Evolutionary conservation across 2,113 vertebrate species (phyloP).

Genomic region (Anolis carolinensis): DNA sequence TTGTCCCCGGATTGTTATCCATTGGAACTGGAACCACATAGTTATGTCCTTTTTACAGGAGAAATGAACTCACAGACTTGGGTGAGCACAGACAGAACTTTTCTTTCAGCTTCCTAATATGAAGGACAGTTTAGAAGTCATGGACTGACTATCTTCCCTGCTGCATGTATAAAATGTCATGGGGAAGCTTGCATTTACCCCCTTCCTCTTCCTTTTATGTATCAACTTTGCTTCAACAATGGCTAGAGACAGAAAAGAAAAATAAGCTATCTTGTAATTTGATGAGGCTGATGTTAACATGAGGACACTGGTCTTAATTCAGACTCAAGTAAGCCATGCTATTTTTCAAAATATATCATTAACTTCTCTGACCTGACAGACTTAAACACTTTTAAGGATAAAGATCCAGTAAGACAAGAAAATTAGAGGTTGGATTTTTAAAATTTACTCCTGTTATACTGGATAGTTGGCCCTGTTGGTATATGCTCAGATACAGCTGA

Average conservation of each 20-base stretch:
- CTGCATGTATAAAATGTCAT: conserved; percentile 44
- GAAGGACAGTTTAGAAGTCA: conserved; percentile 60
- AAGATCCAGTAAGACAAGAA: conserved; percentile 49
- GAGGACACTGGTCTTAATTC: conserved; percentile 52
- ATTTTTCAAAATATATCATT: conserved; percentile 30
- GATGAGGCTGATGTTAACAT: conserved; percentile 54
- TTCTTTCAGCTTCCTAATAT: conserved; percentile 49
- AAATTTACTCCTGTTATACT: too few relatives aligned
- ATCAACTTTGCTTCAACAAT: conserved; percentile 45
- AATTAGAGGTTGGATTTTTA: conserved; percentile 39
- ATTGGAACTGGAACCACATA: conserved; percentile 4
- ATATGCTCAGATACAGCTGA: not conserved
- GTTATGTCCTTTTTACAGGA: conserved; percentile 22
- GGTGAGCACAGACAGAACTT: conserved; percentile 51
- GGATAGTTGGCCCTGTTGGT: not conserved
- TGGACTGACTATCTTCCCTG: conserved; percentile 50
- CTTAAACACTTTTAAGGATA: conserved; percentile 14
- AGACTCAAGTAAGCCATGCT: conserved; percentile 46
- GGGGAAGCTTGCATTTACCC: not conserved
- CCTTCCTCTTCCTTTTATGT: not conserved
- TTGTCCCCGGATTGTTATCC: conserved; percentile 42
- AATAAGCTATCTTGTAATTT: conserved; percentile 64
- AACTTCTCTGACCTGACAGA: conserved; percentile 23
- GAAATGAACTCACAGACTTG: conserved; percentile 47
- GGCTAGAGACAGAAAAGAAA: conserved; percentile 47